A percentile compares a stretch with the other conserved stretches of the same genome.
These are phyloP conservation scores for Clitarchus hookeri DNA, from an alignment of 2,888 invertebrate genomes.

Conservation along the genomic window DNA sequence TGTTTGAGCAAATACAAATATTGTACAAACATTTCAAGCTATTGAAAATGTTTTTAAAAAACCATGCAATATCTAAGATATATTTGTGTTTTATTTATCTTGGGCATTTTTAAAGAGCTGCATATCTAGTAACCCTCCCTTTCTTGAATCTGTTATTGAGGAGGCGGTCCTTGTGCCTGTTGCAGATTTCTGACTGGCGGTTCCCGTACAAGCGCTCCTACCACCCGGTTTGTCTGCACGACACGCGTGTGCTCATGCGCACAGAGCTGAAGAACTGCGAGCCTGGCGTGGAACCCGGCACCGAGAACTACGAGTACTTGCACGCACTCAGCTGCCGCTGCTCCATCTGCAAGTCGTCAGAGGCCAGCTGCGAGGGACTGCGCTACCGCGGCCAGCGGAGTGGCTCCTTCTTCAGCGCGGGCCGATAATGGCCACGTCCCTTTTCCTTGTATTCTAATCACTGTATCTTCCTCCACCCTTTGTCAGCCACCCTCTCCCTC, in stretches of 20 bases:
- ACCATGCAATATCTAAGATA: no score
- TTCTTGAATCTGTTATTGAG: no score
- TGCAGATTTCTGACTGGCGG: constrained; percentile 82
- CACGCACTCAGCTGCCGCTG: constrained; percentile 81
- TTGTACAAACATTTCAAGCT: no score
- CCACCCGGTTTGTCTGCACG: constrained; percentile 86
- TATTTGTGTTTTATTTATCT: no score
- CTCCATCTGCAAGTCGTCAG: constrained; percentile 67
- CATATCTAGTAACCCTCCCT: no score
- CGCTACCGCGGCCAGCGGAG: constrained; percentile 57
- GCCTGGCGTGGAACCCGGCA: constrained; percentile 69
- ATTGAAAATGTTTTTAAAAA: no score
- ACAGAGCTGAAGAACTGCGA: constrained; percentile 75
- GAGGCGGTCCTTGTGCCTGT: constrained; percentile 34
- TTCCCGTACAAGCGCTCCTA: constrained; percentile 85
- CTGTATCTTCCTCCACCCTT: no score
- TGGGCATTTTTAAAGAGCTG: no score
- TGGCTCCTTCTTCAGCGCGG: constrained; percentile 40
- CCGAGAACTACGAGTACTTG: constrained; percentile 74
- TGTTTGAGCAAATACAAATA: no score
- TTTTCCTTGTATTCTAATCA: no score
- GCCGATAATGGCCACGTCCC: constrained; percentile 16
- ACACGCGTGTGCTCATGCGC: constrained; percentile 66
- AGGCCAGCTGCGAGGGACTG: constrained; percentile 72
- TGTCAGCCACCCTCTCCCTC: background rate